Conservation (phyloP, 2,113 vertebrate genomes). For the Sinocyclocheilus anshuiensis region DNA sequence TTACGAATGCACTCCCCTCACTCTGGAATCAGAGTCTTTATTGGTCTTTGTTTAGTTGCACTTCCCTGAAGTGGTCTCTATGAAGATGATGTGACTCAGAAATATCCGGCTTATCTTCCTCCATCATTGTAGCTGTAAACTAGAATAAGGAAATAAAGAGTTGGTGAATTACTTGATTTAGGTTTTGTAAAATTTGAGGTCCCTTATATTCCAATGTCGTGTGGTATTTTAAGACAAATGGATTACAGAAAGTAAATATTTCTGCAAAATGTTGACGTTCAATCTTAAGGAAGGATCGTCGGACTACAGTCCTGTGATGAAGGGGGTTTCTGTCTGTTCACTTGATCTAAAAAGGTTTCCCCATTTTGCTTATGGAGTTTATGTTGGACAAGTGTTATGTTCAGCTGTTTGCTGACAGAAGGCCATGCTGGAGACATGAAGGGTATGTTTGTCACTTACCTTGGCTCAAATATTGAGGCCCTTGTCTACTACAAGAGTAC, state of each 20-base stretch:
- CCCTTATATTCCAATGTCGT: neutral
- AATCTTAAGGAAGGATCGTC: neutral
- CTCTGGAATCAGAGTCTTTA: conserved; percentile 10
- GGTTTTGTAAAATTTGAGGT: neutral
- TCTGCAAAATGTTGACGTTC: neutral
- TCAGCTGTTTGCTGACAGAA: conserved; percentile 43
- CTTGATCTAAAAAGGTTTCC: conserved; percentile 1
- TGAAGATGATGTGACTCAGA: neutral
- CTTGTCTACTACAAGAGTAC: neutral
- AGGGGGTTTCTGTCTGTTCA: neutral
- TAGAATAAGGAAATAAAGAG: neutral
- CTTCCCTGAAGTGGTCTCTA: conserved; percentile 21
- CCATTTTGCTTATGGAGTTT: neutral
- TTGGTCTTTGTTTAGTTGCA: conserved; percentile 7
- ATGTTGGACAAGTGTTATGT: conserved; percentile 13
- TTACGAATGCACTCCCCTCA: conserved; percentile 12
- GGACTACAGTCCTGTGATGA: conserved; percentile 2
- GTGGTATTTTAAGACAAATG: neutral
- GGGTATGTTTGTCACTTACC: neutral
- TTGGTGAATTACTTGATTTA: neutral
- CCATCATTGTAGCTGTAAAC: neutral
- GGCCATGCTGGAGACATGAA: neutral
- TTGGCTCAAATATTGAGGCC: neutral
- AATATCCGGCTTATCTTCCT: neutral
- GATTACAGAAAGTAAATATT: no score